These are phyloP conservation scores for Drosophila mettleri DNA, from an alignment of 2,888 invertebrate genomes.

Conservation along the genomic window DNA sequence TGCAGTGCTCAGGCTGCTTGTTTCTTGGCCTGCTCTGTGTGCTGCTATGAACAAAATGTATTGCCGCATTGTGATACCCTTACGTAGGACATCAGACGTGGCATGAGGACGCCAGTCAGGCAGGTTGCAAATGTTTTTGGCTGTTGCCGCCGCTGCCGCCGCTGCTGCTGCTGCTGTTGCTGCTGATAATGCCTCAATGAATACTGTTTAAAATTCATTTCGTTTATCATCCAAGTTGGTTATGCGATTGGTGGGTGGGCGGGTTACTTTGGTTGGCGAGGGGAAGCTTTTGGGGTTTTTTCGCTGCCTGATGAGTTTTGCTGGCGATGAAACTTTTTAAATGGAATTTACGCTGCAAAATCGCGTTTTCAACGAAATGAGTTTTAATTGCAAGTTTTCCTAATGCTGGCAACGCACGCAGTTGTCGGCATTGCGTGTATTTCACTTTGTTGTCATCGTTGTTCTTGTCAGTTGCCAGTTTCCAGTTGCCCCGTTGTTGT, in stretches of 20 bases:
- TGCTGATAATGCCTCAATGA: conserved; percentile 64
- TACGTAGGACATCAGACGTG: conserved; percentile 15
- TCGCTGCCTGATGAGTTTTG: conserved; percentile 59
- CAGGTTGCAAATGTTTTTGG: conserved; percentile 22
- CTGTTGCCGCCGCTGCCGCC: conserved; percentile 22
- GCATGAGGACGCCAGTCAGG: background rate
- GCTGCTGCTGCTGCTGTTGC: conserved; percentile 19
- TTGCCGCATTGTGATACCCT: conserved; percentile 17
- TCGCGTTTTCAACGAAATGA: conserved; percentile 78
- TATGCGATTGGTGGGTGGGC: background rate
- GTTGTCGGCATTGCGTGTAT: conserved; percentile 34
- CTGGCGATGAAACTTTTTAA: conserved; percentile 64
- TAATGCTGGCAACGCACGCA: conserved; percentile 73
- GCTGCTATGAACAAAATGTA: conserved; percentile 13
- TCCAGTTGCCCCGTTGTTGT: conserved; percentile 11
- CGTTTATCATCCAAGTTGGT: conserved; percentile 69
- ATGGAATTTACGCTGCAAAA: conserved; percentile 75
- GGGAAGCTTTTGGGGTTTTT: conserved; percentile 1
- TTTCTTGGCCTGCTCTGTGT: background rate
- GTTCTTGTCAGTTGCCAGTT: conserved; percentile 9
- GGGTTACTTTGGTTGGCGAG: background rate
- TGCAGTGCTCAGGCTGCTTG: background rate
- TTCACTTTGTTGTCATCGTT: conserved; percentile 30
- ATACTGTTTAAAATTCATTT: conserved; percentile 78
- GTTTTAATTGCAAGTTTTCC: conserved; percentile 81